Base-by-base conservation (phyloP, 1,140 invertebrate genomes). In the Tetramorium simillimum region DNA sequence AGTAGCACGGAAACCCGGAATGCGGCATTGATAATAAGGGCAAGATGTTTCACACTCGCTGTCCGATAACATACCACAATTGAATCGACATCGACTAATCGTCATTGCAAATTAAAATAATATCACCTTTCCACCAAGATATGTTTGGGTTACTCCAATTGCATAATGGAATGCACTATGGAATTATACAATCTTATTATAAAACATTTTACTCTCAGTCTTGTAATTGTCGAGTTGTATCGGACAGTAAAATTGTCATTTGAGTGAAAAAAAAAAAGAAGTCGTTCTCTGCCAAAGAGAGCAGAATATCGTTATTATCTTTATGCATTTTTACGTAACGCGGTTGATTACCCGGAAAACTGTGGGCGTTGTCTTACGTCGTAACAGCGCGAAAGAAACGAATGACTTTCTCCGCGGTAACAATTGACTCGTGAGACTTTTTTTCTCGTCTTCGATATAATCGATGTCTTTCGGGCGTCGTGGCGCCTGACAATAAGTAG, bases 361-460 rank as follows among this genome's bases (percentile, higher is more conserved):
- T 33, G 70, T 76, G 33, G 81, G 72, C 81, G 81, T 73, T n/a
- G 46, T 76, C 70, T 76, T 65, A 62, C 69, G 51, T 33, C 33
- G 33, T 33, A 33, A 28, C 21, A 33, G 37, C n/a, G 40, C 16
- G 28, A 86, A 77, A 51, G 60, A 86, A 56, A 60, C 62, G 62
- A 43, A 46, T 46, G 33, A 77, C 88, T 90, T 90, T 90, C 88
- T 89, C 88, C 43, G 53, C 33, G 7, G 46, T n/a, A 60, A 89
- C 87, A 86, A 86, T 82, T 78, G 69, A 33, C 75, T 18, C 2
- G n/a, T 49, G 33, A 53, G 43, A 62, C 56, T 86, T 58, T 73
- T 73, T 58, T 80, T 63, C 88, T 67, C 40, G 60, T 84, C 80
- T 89, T 89, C 70, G 77, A 85, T 53, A 81, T 86, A 89, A 89